A percentile compares a stretch with the other conserved stretches of the same genome.
Evolutionary conservation across 92 coral and sea anemone genomes (phyloP).

Genomic region (Siderastrea radians): DNA sequence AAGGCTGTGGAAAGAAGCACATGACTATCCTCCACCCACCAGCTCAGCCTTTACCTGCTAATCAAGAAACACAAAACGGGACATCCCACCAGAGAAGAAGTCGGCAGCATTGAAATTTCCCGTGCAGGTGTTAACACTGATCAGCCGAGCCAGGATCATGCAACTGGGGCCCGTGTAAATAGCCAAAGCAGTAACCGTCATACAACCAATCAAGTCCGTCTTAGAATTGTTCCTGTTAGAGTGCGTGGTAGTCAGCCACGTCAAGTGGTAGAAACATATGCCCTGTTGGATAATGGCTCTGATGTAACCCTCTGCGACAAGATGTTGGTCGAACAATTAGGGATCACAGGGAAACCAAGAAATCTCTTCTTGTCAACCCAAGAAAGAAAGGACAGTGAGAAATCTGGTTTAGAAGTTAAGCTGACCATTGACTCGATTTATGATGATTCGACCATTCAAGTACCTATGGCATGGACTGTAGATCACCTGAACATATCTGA

Average conservation of each 20-base stretch:
- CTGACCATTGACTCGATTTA: neutral
- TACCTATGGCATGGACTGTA: neutral
- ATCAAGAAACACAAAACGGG: neutral
- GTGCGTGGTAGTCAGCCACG: neutral
- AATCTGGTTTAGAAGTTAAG: neutral
- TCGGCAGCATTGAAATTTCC: neutral
- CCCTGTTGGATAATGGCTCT: constrained; percentile 71
- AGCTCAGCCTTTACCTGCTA: neutral
- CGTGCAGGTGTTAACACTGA: neutral
- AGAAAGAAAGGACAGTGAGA: neutral
- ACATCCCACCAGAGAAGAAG: neutral
- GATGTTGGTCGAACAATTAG: constrained; percentile 30
- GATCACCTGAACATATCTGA: constrained; percentile 8
- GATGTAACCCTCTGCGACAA: constrained; percentile 78
- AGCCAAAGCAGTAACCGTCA: too few relatives aligned
- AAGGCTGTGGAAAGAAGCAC: constrained; percentile 32
- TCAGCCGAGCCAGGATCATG: neutral
- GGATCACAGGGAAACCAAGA: neutral
- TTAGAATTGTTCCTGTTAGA: neutral
- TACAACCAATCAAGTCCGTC: neutral
- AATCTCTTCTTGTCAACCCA: neutral
- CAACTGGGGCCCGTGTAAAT: neutral
- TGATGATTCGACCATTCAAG: neutral
- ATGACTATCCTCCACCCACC: constrained; percentile 45
- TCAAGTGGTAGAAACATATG: constrained; percentile 59